Base-by-base conservation (phyloP, 2,113 vertebrate species). In the Amphiprion ocellaris region DNA sequence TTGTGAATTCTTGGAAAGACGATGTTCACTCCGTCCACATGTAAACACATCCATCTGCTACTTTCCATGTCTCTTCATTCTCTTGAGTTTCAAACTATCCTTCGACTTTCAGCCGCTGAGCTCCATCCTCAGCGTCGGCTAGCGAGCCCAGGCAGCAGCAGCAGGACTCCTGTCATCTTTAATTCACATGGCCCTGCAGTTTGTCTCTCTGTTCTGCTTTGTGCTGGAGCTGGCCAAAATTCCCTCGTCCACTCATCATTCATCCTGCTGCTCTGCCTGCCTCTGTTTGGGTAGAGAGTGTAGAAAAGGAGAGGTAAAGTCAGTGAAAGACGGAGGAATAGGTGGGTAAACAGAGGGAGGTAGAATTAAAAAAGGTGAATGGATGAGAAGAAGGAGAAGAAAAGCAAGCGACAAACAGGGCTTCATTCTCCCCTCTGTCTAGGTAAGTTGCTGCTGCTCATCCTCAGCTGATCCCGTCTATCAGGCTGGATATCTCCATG, bases 91-190 rank as follows among this genome's bases (percentile, higher is more conserved):
- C 59, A n/a, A 46, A 16, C 78, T 52, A 4, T 46, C 47, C 41
- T 68, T 17, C 16, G 11, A 9, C 37, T 53, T 61, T 66, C 10
- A 7, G 24, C 58, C 2, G 1, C 71, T 82, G 72, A 87, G 56
- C 59, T 78, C 23, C 54, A 19, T 59, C 63, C 9, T 11, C 54
- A 30, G 19, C 2, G 68, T 71, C 71, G 0, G n/a, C 62, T 33
- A 33, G 70, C 58, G 30, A n/a, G 61, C 58, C 30, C 74, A 46
- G 59, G 50, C 64, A 67, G 33, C 47, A 56, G 74, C 70, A 26
- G 64, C 65, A 41, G 81, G 74, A 59, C 50, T 75, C 70, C 69
- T 81, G 70, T 86, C 86, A 87, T 90, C 81, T 90, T 85, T 80
- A 86, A 87, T 91, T 90, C 67, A 81, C 86, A 28, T 2, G n/a